A percentile compares a stretch with the other conserved stretches of the same genome.
Conservation (phyloP, 2,888 invertebrate species). For the Myathropa florea region DNA sequence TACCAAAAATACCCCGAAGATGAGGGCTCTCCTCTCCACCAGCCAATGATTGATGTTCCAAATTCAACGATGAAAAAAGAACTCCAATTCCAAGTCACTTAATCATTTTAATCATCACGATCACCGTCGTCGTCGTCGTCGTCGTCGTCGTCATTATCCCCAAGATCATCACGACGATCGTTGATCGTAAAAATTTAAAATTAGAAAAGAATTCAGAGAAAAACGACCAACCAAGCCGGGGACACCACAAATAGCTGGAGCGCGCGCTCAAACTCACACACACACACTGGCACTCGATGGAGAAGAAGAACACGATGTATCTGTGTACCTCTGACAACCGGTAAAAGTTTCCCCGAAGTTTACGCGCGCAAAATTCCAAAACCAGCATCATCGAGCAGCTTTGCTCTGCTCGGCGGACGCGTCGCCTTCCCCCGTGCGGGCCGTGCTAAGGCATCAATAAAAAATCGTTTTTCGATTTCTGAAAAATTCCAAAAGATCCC, state of each 20-base stretch:
- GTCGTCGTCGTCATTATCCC: constrained; percentile 21
- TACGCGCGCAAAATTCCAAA: constrained; percentile 69
- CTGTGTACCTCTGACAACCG: constrained; percentile 49
- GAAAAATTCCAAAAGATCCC: constrained; percentile 59
- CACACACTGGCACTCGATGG: no score
- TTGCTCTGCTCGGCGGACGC: background rate
- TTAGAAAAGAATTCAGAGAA: constrained; percentile 62
- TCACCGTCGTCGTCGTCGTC: background rate
- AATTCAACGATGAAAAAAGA: constrained; percentile 37
- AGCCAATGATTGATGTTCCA: constrained; percentile 43
- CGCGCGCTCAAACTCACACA: background rate
- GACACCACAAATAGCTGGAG: constrained; percentile 10
- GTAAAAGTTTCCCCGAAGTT: constrained; percentile 67
- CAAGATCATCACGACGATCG: background rate
- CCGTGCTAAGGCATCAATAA: constrained; percentile 64
- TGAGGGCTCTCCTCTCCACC: background rate
- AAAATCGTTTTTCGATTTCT: constrained; percentile 70
- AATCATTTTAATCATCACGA: constrained; percentile 38
- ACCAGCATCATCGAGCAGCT: constrained; percentile 31
- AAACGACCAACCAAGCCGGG: constrained; percentile 26
- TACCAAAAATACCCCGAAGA: background rate
- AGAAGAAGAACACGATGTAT: background rate
- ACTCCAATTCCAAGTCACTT: constrained; percentile 41
- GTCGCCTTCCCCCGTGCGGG: background rate
- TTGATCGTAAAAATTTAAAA: constrained; percentile 32